These are phyloP conservation scores for Pelmatolapia mariae DNA, from an alignment of 2,113 vertebrate genomes.

Conservation along the genomic window DNA sequence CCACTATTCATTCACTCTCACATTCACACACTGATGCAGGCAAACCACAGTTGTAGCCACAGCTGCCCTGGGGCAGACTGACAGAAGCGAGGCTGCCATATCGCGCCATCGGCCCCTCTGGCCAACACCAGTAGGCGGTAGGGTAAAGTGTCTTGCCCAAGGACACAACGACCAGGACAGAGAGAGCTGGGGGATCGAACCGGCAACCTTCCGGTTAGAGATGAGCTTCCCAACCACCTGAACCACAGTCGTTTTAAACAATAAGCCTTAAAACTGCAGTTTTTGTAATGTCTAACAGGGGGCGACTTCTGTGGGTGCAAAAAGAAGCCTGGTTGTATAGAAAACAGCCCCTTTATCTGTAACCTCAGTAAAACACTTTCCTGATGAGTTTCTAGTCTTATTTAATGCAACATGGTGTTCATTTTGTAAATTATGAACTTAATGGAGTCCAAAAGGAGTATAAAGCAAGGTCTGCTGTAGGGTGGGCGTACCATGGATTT, in stretches of 20 bases:
- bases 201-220: accelerated
- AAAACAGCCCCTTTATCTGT: background rate
- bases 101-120: accelerated
- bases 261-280: background rate
- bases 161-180: background rate
- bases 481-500: background rate
- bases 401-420: background rate
- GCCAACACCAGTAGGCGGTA: background rate
- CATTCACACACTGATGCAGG: background rate
- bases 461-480: background rate
- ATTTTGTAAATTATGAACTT: background rate
- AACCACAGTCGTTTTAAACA: accelerated
- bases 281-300: background rate
- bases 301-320: background rate
- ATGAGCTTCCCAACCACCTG: background rate
- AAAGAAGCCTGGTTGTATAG: background rate
- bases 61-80: background rate
- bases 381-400: background rate
- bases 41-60: background rate
- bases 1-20: background rate
- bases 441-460: background rate
- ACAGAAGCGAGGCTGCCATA: background rate
- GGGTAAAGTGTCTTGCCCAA: background rate
- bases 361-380: background rate
- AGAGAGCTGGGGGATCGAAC: background rate